Base-by-base conservation (phyloP, 2,113 vertebrate species). In the Paracanthobrama guichenoti region DNA sequence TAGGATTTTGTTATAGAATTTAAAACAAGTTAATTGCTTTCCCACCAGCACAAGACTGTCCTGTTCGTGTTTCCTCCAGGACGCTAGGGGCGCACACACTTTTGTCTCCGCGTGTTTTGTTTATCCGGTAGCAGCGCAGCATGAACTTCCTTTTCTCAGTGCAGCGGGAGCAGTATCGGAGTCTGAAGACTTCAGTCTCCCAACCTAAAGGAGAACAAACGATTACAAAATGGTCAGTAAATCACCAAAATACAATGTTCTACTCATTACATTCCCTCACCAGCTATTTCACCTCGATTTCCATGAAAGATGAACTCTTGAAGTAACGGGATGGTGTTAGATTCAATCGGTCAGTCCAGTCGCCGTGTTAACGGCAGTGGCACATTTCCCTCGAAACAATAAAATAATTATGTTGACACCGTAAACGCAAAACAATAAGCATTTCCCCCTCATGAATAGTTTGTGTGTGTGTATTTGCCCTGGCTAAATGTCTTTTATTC, bases 211-310 rank as follows among this genome's bases (percentile, higher is more conserved):
- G 92, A 93, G 92, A 92, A 89, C 92, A 93, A 92, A 94, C 91
- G 90, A 93, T 92, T 89, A 89, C 94, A 94, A 94, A 93, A 98
- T 98, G 97, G 97, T 98, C 92, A 91, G 97, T 98, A 94, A 93
- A 92, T 26, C 57, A 67, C 82, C 76, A 83, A 79, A 87, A 94
- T 94, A 93, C 88, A 75, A 31, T 79, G 3, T 77, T n/a, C 62
- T 84, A 46, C 0, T 4, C 48, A 44, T 67, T 64, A 26, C 60
- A 11, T 44, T 75, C 39, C 86, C n/a, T 39, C 53, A 86, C 83
- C 81, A 22, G 79, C 85, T 59, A 11, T 46, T 67, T 28, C 1
- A 50, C 13, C 0, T 5, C 55, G 14, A 82, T 55, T 50, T 31
- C 28, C 11, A 71, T 71, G 7, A 71, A 55, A n/a, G 66, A 71